Evolutionary conservation across 2,113 vertebrate species (phyloP).

Genomic region (Erinaceus europaeus): DNA sequence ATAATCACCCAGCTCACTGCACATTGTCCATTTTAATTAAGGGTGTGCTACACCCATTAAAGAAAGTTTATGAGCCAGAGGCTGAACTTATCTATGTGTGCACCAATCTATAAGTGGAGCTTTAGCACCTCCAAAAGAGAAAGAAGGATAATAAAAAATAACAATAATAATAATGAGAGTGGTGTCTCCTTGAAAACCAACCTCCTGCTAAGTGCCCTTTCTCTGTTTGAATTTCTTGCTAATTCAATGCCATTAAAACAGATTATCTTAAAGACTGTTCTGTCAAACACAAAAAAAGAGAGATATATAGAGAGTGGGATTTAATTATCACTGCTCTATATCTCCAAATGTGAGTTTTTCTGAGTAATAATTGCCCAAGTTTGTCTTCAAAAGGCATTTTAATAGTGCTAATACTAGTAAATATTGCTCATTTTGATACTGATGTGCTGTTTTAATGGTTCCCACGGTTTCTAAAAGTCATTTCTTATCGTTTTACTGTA

Average conservation of each 20-base stretch:
- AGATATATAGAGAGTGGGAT: conserved; percentile 81
- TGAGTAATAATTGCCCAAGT: conserved; percentile 85
- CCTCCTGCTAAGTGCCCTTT: conserved; percentile 79
- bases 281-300: conserved; percentile 83
- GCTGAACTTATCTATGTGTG: conserved; percentile 46
- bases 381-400: conserved; percentile 88
- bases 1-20: conserved; percentile 57
- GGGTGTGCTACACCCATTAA: conserved; percentile 55
- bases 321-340: conserved; percentile 86
- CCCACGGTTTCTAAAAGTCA: conserved; percentile 84
- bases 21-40: conserved; percentile 72
- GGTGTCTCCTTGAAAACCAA: conserved; percentile 72
- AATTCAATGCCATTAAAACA: conserved; percentile 85
- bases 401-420: conserved; percentile 87
- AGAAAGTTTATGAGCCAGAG: conserved; percentile 68
- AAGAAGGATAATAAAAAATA: conserved; percentile 66
- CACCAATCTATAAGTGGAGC: conserved; percentile 45
- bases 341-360: conserved; percentile 80
- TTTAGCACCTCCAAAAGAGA: conserved; percentile 62
- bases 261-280: conserved; percentile 83
- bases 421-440: conserved; percentile 87
- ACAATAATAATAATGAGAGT: conserved; percentile 74
- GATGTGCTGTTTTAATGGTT: conserved; percentile 84
- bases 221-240: conserved; percentile 81
- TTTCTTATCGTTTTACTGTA: conserved; percentile 87